Evolutionary conservation across 2,888 invertebrate genomes (phyloP).

Genomic region (Nesidiocoris tenuis): DNA sequence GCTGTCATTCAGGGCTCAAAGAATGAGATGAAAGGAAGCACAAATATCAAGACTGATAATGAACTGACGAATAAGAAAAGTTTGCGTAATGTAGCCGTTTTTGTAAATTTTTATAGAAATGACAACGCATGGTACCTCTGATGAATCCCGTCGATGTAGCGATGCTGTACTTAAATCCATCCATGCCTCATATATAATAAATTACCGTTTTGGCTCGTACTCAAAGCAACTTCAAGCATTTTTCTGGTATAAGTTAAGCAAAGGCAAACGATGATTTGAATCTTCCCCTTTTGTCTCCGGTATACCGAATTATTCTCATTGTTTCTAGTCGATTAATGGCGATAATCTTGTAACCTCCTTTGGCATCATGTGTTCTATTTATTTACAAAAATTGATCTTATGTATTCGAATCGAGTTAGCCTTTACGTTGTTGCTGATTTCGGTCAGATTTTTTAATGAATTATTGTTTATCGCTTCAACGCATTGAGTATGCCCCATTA

Average conservation of each 20-base stretch:
- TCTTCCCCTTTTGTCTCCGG: not conserved
- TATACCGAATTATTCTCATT: not conserved
- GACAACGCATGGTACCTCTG: too few relatives aligned
- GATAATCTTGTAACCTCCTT: not conserved
- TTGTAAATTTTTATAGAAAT: too few relatives aligned
- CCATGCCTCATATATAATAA: not conserved
- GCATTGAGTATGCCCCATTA: not conserved
- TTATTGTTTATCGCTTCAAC: not conserved
- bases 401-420: not conserved
- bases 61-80: constrained; percentile 13
- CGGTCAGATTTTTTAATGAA: not conserved
- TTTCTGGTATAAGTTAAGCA: not conserved
- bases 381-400: not conserved
- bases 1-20: too few relatives aligned
- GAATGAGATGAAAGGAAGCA: constrained; percentile 25
- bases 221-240: not conserved
- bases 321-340: not conserved
- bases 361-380: not conserved
- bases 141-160: too few relatives aligned
- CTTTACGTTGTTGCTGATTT: not conserved
- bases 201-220: not conserved
- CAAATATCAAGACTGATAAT: constrained; percentile 26
- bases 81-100: constrained; percentile 1
- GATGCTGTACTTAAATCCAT: not conserved
- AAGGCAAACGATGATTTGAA: not conserved